Evolutionary conservation across 2,113 vertebrate species (phyloP), one percentile per base, ranked within the genome.

Genomic region (Sylvilagus bachmani): DNA sequence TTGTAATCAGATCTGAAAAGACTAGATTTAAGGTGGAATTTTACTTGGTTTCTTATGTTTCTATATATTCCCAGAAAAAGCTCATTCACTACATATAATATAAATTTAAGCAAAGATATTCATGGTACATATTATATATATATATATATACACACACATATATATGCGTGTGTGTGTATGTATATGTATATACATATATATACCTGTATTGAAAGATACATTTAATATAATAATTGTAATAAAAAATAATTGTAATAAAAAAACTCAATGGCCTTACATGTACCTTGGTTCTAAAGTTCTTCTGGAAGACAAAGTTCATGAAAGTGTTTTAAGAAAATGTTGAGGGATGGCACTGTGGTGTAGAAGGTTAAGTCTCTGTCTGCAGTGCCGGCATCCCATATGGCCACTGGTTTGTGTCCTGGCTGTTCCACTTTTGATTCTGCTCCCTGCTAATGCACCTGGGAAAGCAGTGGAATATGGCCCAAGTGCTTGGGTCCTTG

Each of bases 51-150:
- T 88, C 19, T 88, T 82, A 19, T 51, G 36, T 58, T 14, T 51
- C 13, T 84, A 14, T 81, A 27, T 69, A 79, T 79, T 74, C 81
- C 25, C 27, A 69, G 61, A 62, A 93, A 77, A 2, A 89, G 38
- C 25, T 31, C 16, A 71, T 89, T 91, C 25, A 85, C 25, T 61
- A 24, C 64, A 27, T 25, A 91, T 92, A 78, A 93, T 70, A 67
- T 81, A 64, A 86, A 71, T 82, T 83, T 86, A 89, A 70, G 22
- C 51, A 79, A 69, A 78, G 67, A 83, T 69, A 4, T 89, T 86
- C 25, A 79, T 62, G 9, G 17, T 66, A 62, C 14, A 51, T 79
- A 69, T 69, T 94, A 95, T 94, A 22, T 7, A 19, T 38, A 38
- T 38, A 38, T 38, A 38, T 38, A 44, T 44, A 44, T 44, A 44